A percentile compares a stretch with the other conserved stretches of the same genome.
phyloP scores from a whole-genome alignment of 2,113 vertebrate species.

The Gyps fulvus region DNA sequence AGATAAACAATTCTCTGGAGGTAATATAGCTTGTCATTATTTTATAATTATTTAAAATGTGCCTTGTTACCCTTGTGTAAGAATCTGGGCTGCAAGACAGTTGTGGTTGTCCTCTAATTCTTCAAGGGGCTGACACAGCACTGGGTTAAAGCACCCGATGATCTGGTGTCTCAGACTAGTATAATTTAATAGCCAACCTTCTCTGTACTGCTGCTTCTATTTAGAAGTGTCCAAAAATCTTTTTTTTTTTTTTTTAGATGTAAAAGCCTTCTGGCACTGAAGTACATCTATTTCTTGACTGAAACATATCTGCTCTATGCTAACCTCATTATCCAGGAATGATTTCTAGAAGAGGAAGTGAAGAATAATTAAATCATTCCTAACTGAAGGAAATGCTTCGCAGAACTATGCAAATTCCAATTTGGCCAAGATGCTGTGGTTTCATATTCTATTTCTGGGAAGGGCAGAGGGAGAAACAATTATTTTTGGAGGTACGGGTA shows the following conservation, averaged over 20 bases:
- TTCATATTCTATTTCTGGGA: conserved; percentile 61
- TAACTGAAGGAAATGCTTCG: conserved; percentile 66
- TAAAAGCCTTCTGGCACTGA: conserved; percentile 57
- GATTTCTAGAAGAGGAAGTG: conserved; percentile 64
- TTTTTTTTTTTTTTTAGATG: background rate
- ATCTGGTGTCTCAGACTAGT: background rate
- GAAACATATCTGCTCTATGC: conserved; percentile 62
- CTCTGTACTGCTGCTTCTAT: background rate
- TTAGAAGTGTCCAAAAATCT: background rate
- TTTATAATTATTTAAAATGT: conserved; percentile 1
- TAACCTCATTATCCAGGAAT: conserved; percentile 65
- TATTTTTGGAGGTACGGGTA: background rate
- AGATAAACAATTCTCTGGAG: conserved; percentile 26
- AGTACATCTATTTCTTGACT: conserved; percentile 52
- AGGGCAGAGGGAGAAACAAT: background rate
- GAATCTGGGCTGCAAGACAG: background rate
- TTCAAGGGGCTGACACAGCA: background rate
- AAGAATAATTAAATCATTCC: conserved; percentile 65
- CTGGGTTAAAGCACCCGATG: background rate
- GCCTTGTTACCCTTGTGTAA: background rate
- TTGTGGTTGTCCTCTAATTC: background rate
- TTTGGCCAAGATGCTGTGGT: conserved; percentile 51
- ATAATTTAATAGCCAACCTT: background rate
- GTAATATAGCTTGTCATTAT: background rate
- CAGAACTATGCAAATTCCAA: conserved; percentile 64